These are phyloP conservation scores for Pipa parva DNA, from an alignment of 2,113 vertebrate species.

Conservation along the genomic window DNA sequence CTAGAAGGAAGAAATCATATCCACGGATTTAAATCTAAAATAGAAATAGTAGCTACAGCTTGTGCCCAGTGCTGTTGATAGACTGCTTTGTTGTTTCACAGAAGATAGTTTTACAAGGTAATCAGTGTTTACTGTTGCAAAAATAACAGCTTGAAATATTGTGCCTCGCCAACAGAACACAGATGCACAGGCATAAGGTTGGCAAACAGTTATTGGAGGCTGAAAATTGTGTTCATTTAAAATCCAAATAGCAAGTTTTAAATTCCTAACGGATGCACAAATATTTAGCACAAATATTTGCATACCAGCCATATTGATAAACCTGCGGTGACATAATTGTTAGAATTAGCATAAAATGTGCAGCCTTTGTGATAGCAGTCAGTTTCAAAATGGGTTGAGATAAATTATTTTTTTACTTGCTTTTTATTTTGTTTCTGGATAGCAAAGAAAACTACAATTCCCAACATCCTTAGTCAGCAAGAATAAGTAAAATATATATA, in stretches of 20 bases:
- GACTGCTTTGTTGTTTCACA: not conserved
- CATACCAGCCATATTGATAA: too few relatives aligned
- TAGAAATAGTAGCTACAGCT: not conserved
- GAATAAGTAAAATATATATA: too few relatives aligned
- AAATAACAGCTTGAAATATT: constrained; percentile 35
- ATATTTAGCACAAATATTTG: not conserved
- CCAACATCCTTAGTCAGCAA: too few relatives aligned
- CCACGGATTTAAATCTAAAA: not conserved
- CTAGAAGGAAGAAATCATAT: not conserved
- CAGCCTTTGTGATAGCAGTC: too few relatives aligned
- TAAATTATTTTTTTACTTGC: too few relatives aligned
- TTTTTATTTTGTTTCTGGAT: too few relatives aligned
- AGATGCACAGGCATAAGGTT: constrained; percentile 15
- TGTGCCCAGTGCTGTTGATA: constrained; percentile 3
- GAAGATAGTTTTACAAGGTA: constrained; percentile 18
- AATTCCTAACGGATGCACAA: not conserved
- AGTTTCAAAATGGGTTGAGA: too few relatives aligned
- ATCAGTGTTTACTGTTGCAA: constrained; percentile 32
- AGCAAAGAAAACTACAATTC: too few relatives aligned
- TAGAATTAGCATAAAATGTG: too few relatives aligned
- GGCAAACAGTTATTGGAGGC: not conserved
- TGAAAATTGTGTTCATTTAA: not conserved
- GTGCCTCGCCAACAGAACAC: constrained; percentile 13
- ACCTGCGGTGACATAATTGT: too few relatives aligned
- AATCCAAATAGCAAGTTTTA: not conserved